Conservation (phyloP, 2,888 invertebrate species). For the Rutpela maculata region DNA sequence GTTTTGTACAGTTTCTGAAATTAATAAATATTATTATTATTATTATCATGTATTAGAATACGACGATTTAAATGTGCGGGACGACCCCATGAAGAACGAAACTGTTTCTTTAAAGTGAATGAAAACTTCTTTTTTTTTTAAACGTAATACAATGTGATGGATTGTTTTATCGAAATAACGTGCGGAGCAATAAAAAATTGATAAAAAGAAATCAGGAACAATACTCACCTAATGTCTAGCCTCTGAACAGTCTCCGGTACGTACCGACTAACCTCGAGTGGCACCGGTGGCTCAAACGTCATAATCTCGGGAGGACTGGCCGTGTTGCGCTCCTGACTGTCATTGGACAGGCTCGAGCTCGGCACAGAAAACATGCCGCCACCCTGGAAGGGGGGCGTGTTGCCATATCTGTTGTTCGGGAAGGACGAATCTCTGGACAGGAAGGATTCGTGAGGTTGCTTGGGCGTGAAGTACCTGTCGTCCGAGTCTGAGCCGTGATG, state of each 20-base stretch:
- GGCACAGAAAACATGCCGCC: not conserved
- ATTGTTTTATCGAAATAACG: too few species aligned
- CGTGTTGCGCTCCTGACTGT: not conserved
- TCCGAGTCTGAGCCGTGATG: not conserved
- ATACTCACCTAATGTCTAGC: not conserved
- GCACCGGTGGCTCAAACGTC: not conserved
- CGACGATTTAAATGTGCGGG: too few species aligned
- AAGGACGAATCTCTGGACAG: not conserved
- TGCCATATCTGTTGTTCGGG: not conserved
- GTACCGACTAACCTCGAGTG: constrained; percentile 13
- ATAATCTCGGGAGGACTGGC: not conserved
- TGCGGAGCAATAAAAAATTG: too few species aligned
- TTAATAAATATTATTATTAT: too few species aligned
- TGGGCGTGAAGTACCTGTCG: constrained; percentile 10
- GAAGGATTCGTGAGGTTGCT: not conserved
- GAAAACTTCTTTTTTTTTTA: too few species aligned
- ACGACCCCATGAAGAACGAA: too few species aligned
- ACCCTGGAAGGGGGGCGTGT: not conserved
- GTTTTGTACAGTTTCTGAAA: too few species aligned
- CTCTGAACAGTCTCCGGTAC: constrained; percentile 31
- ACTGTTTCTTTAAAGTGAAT: too few species aligned
- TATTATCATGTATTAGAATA: too few species aligned
- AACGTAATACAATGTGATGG: too few species aligned
- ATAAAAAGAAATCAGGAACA: too few species aligned
- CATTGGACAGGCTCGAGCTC: not conserved